Evolutionary conservation across 1,140 invertebrate species (phyloP).

Genomic region (Drosophila dunni): DNA sequence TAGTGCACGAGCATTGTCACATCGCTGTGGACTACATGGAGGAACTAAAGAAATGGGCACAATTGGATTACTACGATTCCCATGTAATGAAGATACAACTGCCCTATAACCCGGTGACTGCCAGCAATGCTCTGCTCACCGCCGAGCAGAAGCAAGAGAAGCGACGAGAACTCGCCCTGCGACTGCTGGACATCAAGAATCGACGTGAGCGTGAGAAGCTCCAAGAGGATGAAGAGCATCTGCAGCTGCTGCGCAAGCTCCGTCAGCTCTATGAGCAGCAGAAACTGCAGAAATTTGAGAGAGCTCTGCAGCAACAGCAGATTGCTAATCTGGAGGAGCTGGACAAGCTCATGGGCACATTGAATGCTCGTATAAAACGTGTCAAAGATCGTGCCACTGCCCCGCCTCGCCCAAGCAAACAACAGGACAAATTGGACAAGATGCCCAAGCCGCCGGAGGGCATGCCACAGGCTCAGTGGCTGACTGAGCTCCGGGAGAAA

Average conservation of each 20-base stretch:
- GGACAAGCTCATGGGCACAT: conserved; percentile 89
- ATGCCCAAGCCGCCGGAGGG: conserved; percentile 85
- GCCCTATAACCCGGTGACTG: conserved; percentile 87
- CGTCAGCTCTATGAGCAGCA: conserved; percentile 67
- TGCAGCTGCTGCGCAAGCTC: conserved; percentile 91
- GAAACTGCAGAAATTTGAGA: conserved; percentile 84
- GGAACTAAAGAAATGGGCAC: conserved; percentile 92
- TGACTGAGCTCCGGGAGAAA: conserved; percentile 88
- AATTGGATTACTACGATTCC: conserved; percentile 92
- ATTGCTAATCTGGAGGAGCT: conserved; percentile 87
- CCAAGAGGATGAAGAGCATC: conserved; percentile 93
- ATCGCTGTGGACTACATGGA: conserved; percentile 92
- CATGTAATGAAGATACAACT: conserved; percentile 94
- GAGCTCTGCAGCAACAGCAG: conserved; percentile 87
- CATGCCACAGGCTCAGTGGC: conserved; percentile 86
- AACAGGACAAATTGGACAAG: conserved; percentile 85
- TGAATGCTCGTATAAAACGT: conserved; percentile 91
- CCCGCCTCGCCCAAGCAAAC: conserved; percentile 54
- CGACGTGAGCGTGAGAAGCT: conserved; percentile 92
- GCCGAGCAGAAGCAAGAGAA: conserved; percentile 94
- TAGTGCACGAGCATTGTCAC: conserved; percentile 92
- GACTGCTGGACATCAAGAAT: conserved; percentile 94
- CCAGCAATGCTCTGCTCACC: conserved; percentile 86
- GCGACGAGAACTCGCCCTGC: conserved; percentile 91
- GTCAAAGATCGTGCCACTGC: conserved; percentile 74